Evolutionary conservation across 2,888 invertebrate species (phyloP), one percentile per base, ranked within the genome.

Genomic region (Drosophila anomalipes): DNA sequence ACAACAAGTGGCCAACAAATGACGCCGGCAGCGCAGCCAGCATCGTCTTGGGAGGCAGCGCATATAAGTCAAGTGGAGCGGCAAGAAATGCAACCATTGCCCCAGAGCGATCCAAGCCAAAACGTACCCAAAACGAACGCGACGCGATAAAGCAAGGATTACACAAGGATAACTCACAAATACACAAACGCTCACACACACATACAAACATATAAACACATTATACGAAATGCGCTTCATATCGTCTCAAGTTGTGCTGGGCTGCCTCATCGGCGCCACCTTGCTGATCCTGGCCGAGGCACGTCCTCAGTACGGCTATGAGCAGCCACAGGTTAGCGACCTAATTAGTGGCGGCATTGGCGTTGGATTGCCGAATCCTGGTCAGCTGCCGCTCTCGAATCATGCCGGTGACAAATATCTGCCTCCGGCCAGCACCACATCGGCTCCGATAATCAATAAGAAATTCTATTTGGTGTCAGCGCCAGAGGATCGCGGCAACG

Each of bases 391-490:
- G 33, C 22, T 60, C 19, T 28, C 70, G 0, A 81, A 87, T 54
- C 92, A 77, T 6, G 92, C 86, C 32, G 92, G 91, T 19, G 88
- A 92, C 44, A 92, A 92, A 65, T 92, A 92, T 57, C 69, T 92
- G 67, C 92, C 92, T 0, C 92, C 92, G 1, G 83, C 88, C 6
- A 71, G 80, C 66, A 89, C 91, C 51, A 90, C 89, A 7, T 82
- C 79, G 37, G 86, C 91, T 7, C 92, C 93, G 22, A 84, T 93
- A 39, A 86, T 93, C 66, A 91, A 89, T 41, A 93, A 93, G 80
- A 92, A 93, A 35, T 93, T 93, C 78, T 93, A 91, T 64, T 49
- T 92, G 56, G 90, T 93, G 3, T 92, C 93, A 0, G 93, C 93
- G 1, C 93, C 93, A 33, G 93, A 93, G 80, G 93, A 93, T 41